phyloP scores from a whole-genome alignment of 2,113 vertebrate genomes.

The Marcusenius ussheri region DNA sequence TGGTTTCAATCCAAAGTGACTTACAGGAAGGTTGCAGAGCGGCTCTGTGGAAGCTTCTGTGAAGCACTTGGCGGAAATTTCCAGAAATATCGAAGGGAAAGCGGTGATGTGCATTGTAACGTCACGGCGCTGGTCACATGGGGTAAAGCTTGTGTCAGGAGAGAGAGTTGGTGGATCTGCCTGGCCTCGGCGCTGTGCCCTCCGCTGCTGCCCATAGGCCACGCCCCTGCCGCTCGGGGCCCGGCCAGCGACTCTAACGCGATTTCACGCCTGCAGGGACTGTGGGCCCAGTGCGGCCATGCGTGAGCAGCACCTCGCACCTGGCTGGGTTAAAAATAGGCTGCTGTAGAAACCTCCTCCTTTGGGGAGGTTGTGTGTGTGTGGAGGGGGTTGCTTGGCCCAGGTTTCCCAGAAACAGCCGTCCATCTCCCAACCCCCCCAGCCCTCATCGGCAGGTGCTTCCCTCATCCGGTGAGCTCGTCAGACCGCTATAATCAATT shows the following conservation, averaged over 20 bases:
- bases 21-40: neutral
- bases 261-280: constrained; percentile 31
- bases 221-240: neutral
- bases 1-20: neutral
- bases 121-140: neutral
- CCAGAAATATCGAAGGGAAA: neutral
- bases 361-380: neutral
- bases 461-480: constrained; percentile 47
- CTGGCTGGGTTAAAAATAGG: constrained; percentile 21
- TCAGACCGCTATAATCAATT: constrained; percentile 63
- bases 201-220: neutral
- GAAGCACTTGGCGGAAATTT: neutral
- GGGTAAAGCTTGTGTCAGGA: neutral
- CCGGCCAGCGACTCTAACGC: constrained; percentile 28
- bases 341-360: neutral
- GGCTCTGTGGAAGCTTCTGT: neutral
- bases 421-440: constrained; percentile 29
- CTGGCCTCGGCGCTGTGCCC: neutral
- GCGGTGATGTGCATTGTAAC: neutral
- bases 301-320: constrained; percentile 11
- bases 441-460: constrained; percentile 52
- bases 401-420: neutral
- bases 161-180: neutral
- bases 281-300: neutral
- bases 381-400: neutral